Evolutionary conservation across 2,797 vertebrate genomes (phyloP).

Genomic region (Petrocephalus sullivani): DNA sequence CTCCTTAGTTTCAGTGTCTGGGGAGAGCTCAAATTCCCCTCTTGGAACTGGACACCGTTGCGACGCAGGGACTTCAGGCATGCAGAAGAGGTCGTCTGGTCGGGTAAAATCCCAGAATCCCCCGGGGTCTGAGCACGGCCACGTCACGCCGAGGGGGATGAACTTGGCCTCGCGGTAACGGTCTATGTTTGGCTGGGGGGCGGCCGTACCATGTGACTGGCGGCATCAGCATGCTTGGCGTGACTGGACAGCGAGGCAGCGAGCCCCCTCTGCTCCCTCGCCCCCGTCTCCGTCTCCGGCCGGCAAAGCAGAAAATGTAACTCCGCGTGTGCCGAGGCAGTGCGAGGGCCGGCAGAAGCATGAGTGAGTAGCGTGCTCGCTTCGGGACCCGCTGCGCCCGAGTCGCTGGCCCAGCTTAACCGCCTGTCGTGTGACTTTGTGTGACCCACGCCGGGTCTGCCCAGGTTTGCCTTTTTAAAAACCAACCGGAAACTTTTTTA

Average conservation of each 20-base stretch:
- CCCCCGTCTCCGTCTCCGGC: slow-evolving; percentile 26
- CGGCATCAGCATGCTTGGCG: slow-evolving; percentile 55
- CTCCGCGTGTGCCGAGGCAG: slow-evolving; percentile 41
- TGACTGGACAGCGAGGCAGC: slow-evolving; percentile 48
- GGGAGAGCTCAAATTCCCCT: not conserved
- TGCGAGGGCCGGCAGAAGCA: slow-evolving; percentile 54
- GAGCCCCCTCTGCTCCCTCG: slow-evolving; percentile 33
- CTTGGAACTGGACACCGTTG: not conserved
- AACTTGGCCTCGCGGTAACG: slow-evolving; percentile 33
- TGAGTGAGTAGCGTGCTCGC: slow-evolving; percentile 59
- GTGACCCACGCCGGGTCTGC: not conserved
- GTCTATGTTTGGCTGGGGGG: slow-evolving; percentile 45
- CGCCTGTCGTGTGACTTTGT: not conserved
- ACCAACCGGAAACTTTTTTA: not conserved
- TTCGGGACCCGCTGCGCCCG: not conserved
- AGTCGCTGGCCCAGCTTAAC: not conserved
- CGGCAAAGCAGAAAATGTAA: slow-evolving; percentile 59
- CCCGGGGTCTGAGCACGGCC: not conserved
- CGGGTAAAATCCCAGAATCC: not conserved
- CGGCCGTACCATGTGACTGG: slow-evolving; percentile 41
- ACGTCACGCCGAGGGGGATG: slow-evolving; percentile 23
- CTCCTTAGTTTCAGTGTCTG: not conserved
- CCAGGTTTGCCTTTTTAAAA: not conserved
- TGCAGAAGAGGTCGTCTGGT: not conserved
- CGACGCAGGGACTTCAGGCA: not conserved